Evolutionary conservation across 2,113 vertebrate species (phyloP), one percentile per base, ranked within the genome.

Genomic region (Tympanuchus pallidicinctus): DNA sequence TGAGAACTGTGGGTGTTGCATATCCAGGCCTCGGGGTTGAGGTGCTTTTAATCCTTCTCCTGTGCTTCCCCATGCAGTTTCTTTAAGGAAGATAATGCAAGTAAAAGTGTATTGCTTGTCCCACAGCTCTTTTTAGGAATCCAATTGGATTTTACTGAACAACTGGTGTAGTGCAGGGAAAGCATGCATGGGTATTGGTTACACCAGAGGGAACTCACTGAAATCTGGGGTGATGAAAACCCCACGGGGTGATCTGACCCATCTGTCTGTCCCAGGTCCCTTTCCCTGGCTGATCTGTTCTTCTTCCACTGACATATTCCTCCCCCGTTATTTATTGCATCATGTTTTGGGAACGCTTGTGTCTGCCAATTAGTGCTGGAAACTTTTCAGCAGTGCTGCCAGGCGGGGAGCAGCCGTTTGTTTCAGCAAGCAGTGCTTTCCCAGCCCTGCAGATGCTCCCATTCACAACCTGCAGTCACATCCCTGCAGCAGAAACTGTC

Each of bases 311-410:
- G 67, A 61, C 75, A 21, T 48, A n/a, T 78, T 60, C 64, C 30
- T 52, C 78, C 28, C 20, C 19, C 6, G 84, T 90, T 82, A 61
- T 90, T 43, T 88, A n/a, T 89, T 91, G 66, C 74, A 86, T 94
- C 84, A 28, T 66, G 81, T 93, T 91, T 81, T 71, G 89, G 91
- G 79, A 73, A 90, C 65, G 81, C 84, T 48, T 21, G 34, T 67
- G 45, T 52, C 67, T 2, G 3, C 90, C 82, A 92, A 72, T 96
- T 95, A 93, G 91, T 25, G 50, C 74, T 96, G 95, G 91, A 45
- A 87, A 72, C 47, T 63, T 47, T 56, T 95, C 94, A 84, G 45
- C 16, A 13, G 47, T 28, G 57, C 73, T 67, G 78, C 80, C 32
- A 30, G 64, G 47, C 48, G 24, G 61, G 15, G 27, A 54, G 52